These are phyloP conservation scores for Dicyrtoma fusca DNA, from an alignment of 2,888 invertebrate genomes.

Conservation along the genomic window DNA sequence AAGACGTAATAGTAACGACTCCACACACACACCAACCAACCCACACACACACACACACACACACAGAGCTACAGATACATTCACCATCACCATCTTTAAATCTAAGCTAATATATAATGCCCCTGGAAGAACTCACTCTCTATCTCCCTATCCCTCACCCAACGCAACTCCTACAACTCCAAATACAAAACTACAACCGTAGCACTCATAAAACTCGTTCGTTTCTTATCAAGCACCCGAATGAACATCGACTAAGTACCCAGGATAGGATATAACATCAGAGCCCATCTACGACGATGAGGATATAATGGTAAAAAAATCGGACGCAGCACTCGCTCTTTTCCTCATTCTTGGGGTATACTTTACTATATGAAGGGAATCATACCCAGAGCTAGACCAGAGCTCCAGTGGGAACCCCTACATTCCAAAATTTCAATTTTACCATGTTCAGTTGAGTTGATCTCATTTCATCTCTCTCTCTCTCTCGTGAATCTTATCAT, in stretches of 20 bases:
- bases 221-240: constrained; percentile 9
- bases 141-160: neutral
- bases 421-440: constrained; percentile 45
- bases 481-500: constrained; percentile 47
- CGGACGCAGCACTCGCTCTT: neutral
- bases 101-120: too few species aligned
- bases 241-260: neutral
- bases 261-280: neutral
- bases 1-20: neutral
- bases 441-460: constrained; percentile 43
- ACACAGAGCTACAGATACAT: neutral
- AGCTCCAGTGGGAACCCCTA: constrained; percentile 5
- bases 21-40: neutral
- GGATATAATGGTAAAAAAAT: neutral
- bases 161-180: neutral
- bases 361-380: too few species aligned
- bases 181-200: neutral
- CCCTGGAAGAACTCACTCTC: too few species aligned
- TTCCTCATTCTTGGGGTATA: neutral
- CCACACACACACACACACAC: neutral
- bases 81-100: too few species aligned
- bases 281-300: neutral
- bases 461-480: constrained; percentile 43
- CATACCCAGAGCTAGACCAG: neutral
- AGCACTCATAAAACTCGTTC: constrained; percentile 3